Evolutionary conservation across 2,797 vertebrate genomes (phyloP).

Genomic region (Allenopithecus nigroviridis): DNA sequence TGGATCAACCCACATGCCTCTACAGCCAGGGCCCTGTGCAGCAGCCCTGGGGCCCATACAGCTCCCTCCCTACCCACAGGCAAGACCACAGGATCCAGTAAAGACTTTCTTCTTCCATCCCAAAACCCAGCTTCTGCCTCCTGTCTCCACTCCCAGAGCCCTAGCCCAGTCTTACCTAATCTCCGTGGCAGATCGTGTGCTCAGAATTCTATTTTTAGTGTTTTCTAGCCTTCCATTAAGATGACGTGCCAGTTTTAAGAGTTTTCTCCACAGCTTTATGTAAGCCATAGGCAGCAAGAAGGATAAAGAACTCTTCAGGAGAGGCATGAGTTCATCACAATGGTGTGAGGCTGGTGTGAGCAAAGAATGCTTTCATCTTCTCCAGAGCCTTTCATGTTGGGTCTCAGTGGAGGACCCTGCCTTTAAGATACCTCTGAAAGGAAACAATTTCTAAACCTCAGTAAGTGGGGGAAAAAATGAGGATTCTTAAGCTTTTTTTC

Average conservation of each 20-base stretch:
- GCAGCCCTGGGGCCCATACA: not conserved
- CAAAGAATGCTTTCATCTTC: not conserved
- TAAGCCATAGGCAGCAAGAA: not conserved
- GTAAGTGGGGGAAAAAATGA: not conserved
- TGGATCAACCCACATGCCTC: not conserved
- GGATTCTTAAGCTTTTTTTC: not conserved
- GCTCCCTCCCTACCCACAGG: not conserved
- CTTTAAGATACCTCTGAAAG: constrained; percentile 6
- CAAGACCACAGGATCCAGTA: not conserved
- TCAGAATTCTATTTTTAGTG: constrained; percentile 14
- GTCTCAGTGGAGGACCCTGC: not conserved
- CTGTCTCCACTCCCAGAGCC: not conserved
- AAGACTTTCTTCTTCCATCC: not conserved
- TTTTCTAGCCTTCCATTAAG: not conserved
- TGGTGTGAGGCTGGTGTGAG: not conserved
- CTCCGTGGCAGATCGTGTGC: not conserved
- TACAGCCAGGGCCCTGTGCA: not conserved
- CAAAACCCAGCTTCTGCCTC: not conserved
- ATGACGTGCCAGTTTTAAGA: not conserved
- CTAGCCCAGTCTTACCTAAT: not conserved
- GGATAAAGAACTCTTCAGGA: not conserved
- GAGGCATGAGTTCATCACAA: not conserved
- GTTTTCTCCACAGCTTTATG: not conserved
- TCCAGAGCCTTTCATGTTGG: not conserved
- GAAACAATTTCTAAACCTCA: not conserved